Percentiles rank a stretch among this genome's conserved stretches.
These are phyloP conservation scores for Ashinkailepas kermadecensis DNA, from an alignment of 2,888 invertebrate species.

Conservation along the genomic window DNA sequence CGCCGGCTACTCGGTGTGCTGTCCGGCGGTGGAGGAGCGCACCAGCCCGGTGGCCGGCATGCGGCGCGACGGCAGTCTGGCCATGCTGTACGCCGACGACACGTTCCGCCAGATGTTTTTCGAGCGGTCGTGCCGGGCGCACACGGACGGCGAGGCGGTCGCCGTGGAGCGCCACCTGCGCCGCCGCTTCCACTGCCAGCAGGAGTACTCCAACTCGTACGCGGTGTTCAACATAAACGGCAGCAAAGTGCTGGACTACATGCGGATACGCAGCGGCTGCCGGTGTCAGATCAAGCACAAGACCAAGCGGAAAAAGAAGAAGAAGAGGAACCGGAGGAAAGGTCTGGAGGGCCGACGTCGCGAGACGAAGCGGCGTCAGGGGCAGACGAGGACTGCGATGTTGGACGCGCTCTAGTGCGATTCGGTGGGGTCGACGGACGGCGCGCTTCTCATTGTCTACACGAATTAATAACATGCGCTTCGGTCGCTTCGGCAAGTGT, in stretches of 20 bases:
- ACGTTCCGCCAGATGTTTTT: conserved; percentile 13
- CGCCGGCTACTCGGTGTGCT: background rate
- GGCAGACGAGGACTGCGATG: no score
- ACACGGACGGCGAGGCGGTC: background rate
- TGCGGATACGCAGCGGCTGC: conserved; percentile 34
- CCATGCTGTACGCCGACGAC: conserved; percentile 1
- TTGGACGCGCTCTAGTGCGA: no score
- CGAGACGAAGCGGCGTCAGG: no score
- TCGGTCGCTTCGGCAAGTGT: no score
- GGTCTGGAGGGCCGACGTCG: conserved; percentile 37
- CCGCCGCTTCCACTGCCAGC: background rate
- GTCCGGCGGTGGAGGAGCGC: background rate
- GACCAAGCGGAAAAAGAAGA: conserved; percentile 39
- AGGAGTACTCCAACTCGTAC: conserved; percentile 12
- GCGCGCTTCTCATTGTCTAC: no score
- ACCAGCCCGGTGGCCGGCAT: conserved; percentile 8
- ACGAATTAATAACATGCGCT: no score
- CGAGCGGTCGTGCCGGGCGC: conserved; percentile 1
- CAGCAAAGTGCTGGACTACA: conserved; percentile 16
- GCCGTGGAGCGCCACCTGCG: background rate
- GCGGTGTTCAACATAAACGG: background rate
- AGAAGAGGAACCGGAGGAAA: conserved; percentile 39
- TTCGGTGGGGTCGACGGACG: no score
- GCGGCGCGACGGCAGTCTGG: conserved; percentile 6
- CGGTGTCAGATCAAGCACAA: conserved; percentile 41